Evolutionary conservation across 2,113 vertebrate genomes (phyloP).

Genomic region (Lepus americanus): DNA sequence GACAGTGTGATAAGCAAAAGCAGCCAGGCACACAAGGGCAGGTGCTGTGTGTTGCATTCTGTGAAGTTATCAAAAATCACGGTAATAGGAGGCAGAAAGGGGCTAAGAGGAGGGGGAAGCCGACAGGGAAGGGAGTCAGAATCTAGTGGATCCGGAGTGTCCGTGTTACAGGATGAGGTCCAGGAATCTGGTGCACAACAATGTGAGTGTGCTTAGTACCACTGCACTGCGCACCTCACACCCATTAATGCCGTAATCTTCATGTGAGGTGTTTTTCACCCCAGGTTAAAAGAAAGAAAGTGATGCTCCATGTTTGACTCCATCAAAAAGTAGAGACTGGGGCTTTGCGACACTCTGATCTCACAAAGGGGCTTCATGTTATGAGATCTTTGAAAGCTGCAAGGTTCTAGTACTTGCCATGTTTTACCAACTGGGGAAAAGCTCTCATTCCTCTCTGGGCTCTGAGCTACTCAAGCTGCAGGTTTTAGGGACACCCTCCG

Average conservation of each 20-base stretch:
- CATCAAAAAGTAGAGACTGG: neutral
- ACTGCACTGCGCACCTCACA: neutral
- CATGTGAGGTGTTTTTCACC: too few species aligned
- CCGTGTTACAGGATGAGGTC: rapidly evolving
- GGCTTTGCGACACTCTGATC: neutral
- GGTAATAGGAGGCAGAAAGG: neutral
- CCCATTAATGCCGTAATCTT: rapidly evolving
- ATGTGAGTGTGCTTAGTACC: rapidly evolving
- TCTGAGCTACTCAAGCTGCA: neutral
- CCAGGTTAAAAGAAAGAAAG: neutral
- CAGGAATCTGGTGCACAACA: too few species aligned
- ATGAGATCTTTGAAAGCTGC: neutral
- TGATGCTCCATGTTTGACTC: rapidly evolving
- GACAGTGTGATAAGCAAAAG: rapidly evolving
- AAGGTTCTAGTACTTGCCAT: neutral
- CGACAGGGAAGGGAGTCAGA: neutral
- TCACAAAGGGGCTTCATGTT: neutral
- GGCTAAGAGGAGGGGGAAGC: neutral
- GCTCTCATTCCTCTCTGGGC: rapidly evolving
- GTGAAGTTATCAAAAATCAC: neutral
- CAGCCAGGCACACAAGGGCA: neutral
- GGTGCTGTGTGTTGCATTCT: neutral
- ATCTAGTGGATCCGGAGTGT: too few species aligned
- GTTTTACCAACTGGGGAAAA: neutral
- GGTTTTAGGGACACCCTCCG: neutral